Conservation (phyloP, 2,888 invertebrate species). For the Eubasilissa splendida region DNA sequence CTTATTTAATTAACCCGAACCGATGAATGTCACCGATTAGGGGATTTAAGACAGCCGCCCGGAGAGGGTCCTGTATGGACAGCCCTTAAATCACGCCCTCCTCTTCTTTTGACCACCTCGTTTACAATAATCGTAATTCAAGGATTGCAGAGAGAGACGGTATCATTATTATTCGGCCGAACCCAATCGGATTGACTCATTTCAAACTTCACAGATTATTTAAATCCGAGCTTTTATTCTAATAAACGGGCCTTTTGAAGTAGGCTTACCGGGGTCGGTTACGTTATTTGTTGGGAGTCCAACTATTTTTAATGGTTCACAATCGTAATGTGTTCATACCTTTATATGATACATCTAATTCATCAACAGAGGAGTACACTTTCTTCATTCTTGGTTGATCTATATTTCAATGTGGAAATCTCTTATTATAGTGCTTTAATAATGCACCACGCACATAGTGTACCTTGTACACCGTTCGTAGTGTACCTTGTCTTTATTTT, state of each 20-base stretch:
- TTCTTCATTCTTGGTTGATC: too few species aligned
- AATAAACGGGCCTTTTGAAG: neutral
- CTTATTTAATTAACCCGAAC: constrained; percentile 29
- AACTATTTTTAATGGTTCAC: too few species aligned
- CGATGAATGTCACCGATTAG: constrained; percentile 28
- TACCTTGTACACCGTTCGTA: too few species aligned
- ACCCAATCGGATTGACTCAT: neutral
- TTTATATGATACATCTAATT: too few species aligned
- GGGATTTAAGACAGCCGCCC: constrained; percentile 20
- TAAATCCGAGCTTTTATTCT: neutral
- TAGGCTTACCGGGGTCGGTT: too few species aligned
- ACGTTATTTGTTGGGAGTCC: too few species aligned
- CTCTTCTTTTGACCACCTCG: constrained; percentile 3
- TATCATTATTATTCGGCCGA: neutral
- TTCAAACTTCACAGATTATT: neutral
- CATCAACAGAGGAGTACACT: too few species aligned
- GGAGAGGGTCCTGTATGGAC: constrained; percentile 6
- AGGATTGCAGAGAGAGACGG: neutral
- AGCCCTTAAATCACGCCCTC: neutral
- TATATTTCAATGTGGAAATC: too few species aligned
- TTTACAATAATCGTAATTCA: constrained; percentile 16
- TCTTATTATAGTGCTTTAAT: too few species aligned
- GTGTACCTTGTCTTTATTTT: too few species aligned
- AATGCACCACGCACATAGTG: too few species aligned
- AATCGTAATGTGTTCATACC: too few species aligned